Base-by-base conservation (phyloP, 30 jellyfish, hydroid and myxozoan genomes). In the Aurelia aurita region DNA sequence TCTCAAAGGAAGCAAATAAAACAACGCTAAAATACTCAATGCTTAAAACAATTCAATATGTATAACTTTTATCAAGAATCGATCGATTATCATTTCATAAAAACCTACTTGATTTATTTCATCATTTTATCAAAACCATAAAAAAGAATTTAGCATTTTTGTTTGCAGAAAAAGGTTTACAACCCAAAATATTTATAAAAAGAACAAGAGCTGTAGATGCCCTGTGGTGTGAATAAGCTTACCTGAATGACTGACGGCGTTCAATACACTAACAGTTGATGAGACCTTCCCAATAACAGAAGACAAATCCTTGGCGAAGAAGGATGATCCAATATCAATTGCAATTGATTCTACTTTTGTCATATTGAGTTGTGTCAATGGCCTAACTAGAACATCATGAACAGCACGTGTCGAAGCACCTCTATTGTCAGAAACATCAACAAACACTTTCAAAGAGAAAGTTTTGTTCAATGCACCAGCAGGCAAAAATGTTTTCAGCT, bases 361-460 rank as follows among this genome's bases (percentile, higher is more conserved):
- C 49, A 15, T 7, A 64, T 68, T 58, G 66, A 89, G 19, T 15
- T 18, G 51, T 3, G 82, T 43, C 66, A 77, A 82, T 6, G 96
- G 92, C 20, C 39, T 31, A 0, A 89, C 97, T 2, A 19, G 21
- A 0, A 89, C 94, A 9, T 13, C 31, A 22, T 34, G 74, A 64
- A 19, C 4, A 8, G 94, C 90, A 43, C 87, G 86, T 21, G 94
- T 15, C 28, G 35, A 49, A 16, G 94, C 90, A 11, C 86, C 85
- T 25, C 65, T 21, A 2, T 32, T 62, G 66, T 89, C 97, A 46
- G 97, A 80, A 23, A 89, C 97, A 16, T 80, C 90, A 51, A 89
- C 97, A 72, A 89, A 89, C 58, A 89, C 16, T 13, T 80, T 51
- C 53, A 89, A 46, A 25, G 23, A 55, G 83, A 12, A 78, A 25